Base-by-base conservation (phyloP, 1,140 invertebrate genomes). In the Bacillus rossius region DNA sequence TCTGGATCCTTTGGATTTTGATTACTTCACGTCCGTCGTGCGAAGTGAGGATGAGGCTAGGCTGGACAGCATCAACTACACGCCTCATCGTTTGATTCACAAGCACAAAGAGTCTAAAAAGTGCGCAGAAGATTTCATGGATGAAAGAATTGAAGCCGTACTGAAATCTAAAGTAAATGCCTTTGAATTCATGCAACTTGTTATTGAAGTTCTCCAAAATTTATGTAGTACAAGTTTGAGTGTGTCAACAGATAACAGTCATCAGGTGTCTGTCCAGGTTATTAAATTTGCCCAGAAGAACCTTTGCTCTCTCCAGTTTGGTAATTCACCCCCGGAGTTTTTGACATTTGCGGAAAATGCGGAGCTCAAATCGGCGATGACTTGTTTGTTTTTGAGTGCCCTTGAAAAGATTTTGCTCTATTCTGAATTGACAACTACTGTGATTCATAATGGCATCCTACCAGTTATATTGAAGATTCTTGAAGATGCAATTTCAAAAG, bases 1-100 rank as follows among this genome's bases (percentile, higher is more conserved):
- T 23, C 64, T 81, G 2, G 80, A 82, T 45, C 76, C 77, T n/a
- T 81, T 83, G 73, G 82, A 84, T 60, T 84, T 85, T 63, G 79
- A 83, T 43, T 85, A 85, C 61, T 85, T 85, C 64, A 79, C 81
- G 22, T 78, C 78, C 0, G 73, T 80, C 0, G 67, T 81, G 0
- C 68, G 79, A 0, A 81, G 80, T 56, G 78, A 83, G 26, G 78
- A 78, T 58, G 82, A 84, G 14, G 38, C 59, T 43, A 55, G 17
- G 45, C 55, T 62, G 40, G 67, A 71, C 42, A 69, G 65, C 60
- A 65, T 26, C 22, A 43, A 52, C 45, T 59, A 59, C 17, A 54
- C 50, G 8, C 57, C 59, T 34, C 29, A 34, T 10, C 29, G 29
- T 4, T 34, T 34, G 4, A 10, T 34, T 34, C 4, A 34, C 29